These are phyloP conservation scores for Adelphocoris suturalis DNA, from an alignment of 2,888 invertebrate species.

Conservation along the genomic window DNA sequence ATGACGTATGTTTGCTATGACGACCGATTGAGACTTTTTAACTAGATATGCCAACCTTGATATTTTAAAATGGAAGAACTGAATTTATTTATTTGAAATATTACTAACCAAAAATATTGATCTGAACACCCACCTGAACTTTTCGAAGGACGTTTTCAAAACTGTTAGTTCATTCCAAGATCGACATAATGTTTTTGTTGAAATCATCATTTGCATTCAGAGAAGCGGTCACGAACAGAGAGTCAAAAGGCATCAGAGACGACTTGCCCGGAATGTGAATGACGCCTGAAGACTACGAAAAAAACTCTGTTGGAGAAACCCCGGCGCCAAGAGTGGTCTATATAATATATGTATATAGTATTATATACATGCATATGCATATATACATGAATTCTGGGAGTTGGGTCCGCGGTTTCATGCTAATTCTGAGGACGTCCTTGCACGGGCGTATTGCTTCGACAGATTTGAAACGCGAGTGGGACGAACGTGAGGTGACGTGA, in stretches of 20 bases:
- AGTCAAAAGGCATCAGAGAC: conserved; percentile 19
- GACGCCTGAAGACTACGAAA: not conserved
- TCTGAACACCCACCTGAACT: too few relatives aligned
- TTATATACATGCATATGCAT: not conserved
- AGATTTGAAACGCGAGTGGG: not conserved
- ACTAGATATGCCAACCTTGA: too few relatives aligned
- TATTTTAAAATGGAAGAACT: too few relatives aligned
- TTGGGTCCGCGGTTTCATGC: not conserved
- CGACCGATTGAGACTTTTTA: too few relatives aligned
- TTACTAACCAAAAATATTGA: too few relatives aligned
- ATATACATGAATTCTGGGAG: not conserved
- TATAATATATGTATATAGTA: not conserved
- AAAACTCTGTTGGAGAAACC: conserved; percentile 4
- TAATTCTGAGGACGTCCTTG: conserved; percentile 13
- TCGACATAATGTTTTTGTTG: not conserved
- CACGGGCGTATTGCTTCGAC: not conserved
- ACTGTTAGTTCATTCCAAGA: not conserved
- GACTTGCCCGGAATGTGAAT: not conserved
- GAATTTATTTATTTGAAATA: too few relatives aligned
- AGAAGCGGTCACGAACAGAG: not conserved
- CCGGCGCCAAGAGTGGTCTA: not conserved
- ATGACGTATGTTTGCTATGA: too few relatives aligned
- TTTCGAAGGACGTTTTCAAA: too few relatives aligned
- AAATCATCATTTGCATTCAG: conserved; percentile 19
- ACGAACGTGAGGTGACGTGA: conserved; percentile 6